phyloP scores from a whole-genome alignment of 2,888 invertebrate genomes.

The Nomada lathburiana region DNA sequence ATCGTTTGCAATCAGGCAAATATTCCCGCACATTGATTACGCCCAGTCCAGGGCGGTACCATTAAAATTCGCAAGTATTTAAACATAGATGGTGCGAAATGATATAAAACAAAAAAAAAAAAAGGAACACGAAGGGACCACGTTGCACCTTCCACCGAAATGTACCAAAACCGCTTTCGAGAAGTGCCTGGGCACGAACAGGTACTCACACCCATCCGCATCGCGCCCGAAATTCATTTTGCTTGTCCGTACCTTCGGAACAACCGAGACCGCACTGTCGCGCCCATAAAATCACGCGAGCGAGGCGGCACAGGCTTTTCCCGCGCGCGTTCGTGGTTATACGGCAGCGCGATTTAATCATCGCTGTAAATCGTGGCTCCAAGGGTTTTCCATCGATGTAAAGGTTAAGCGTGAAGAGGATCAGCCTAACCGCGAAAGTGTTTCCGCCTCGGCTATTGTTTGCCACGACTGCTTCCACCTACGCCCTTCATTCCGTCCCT shows the following conservation, averaged over 20 bases:
- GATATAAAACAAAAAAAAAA: too few relatives aligned
- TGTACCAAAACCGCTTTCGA: neutral
- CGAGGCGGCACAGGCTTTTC: slow-evolving; percentile 21
- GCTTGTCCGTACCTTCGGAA: slow-evolving; percentile 11
- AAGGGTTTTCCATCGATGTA: slow-evolving; percentile 53
- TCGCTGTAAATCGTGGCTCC: slow-evolving; percentile 78
- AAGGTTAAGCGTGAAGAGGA: slow-evolving; percentile 37
- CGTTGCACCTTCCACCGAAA: neutral
- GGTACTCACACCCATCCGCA: neutral
- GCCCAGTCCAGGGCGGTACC: too few relatives aligned
- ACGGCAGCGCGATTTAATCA: slow-evolving; percentile 77
- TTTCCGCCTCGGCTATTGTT: slow-evolving; percentile 32
- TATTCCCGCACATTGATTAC: too few relatives aligned
- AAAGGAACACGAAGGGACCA: neutral
- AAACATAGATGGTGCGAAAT: too few relatives aligned
- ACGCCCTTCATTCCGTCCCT: neutral
- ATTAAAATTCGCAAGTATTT: too few relatives aligned
- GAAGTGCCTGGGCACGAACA: neutral
- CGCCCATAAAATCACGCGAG: slow-evolving; percentile 43
- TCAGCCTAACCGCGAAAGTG: slow-evolving; percentile 53
- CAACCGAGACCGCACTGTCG: slow-evolving; percentile 26
- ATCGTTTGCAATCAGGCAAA: too few relatives aligned
- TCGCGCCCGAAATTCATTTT: slow-evolving; percentile 35
- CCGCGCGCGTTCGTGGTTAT: slow-evolving; percentile 64
- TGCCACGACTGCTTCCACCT: slow-evolving; percentile 17